phyloP scores from a whole-genome alignment of 2,888 invertebrate genomes.

The Shargacucullia verbasci region DNA sequence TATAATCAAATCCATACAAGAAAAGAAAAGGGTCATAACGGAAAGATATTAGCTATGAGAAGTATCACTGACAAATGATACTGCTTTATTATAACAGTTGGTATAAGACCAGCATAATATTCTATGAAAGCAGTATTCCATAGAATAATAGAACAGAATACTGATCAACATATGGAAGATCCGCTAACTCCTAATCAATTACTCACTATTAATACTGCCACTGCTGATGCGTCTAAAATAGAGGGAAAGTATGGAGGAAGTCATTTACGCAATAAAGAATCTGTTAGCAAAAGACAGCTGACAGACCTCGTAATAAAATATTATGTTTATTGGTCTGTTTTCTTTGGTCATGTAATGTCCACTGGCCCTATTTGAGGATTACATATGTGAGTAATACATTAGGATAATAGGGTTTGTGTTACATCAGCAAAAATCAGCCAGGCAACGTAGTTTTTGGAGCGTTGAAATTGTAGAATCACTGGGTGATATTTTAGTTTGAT shows the following conservation, averaged over 20 bases:
- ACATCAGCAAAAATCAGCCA: conserved; percentile 27
- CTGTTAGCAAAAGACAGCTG: conserved; percentile 38
- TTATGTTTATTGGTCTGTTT: conserved; percentile 59
- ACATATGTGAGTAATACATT: conserved; percentile 39
- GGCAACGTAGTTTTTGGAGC: conserved; percentile 7
- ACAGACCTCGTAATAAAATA: conserved; percentile 52
- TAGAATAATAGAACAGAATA: too few relatives aligned
- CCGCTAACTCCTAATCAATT: conserved; percentile 14
- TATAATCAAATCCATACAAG: too few relatives aligned
- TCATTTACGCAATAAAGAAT: conserved; percentile 31
- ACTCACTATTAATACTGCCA: conserved; percentile 14
- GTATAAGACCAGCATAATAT: conserved; percentile 35
- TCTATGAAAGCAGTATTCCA: conserved; percentile 8
- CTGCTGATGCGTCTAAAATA: conserved; percentile 37
- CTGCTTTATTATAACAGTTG: conserved; percentile 17
- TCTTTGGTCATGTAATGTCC: conserved; percentile 40
- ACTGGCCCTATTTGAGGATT: conserved; percentile 31
- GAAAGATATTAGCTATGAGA: conserved; percentile 17
- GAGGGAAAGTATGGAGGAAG: conserved; percentile 22
- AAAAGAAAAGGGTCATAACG: conserved; percentile 6
- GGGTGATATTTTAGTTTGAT: too few relatives aligned
- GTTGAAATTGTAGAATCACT: conserved; percentile 10
- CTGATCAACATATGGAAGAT: conserved; percentile 9
- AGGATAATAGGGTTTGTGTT: conserved; percentile 30
- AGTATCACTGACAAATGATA: conserved; percentile 13